Evolutionary conservation across 2,797 vertebrate species (phyloP), one percentile per base, ranked within the genome.

Genomic region (Cryptoprocta ferox): DNA sequence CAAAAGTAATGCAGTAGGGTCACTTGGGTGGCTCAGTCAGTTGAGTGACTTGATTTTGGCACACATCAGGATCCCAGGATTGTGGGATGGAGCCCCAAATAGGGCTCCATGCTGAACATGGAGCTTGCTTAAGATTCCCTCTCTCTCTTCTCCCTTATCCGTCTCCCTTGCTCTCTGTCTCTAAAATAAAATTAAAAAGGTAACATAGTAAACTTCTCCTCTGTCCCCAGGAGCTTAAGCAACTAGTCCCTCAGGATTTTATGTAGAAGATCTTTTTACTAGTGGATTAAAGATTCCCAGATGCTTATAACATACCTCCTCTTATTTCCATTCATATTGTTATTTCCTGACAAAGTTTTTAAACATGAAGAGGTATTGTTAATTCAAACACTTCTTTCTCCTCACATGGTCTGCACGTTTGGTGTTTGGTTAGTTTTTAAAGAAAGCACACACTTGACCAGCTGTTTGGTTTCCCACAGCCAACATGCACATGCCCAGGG

Each of bases 391-490:
- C 13, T 50, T 32, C 18, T 96, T 96, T 87, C 5, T 19, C 15
- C n/a, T 32, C 11, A 21, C 16, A 15, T 35, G 9, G 26, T 37
- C 12, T 94, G 45, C 4, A 21, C 42, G 26, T 48, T 88, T 61
- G 35, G 63, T n/a, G 16, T 61, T 83, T 92, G 50, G 65, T 82
- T 96, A 75, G 81, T 37, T 94, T 96, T 90, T 87, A 89, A 86
- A 90, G 87, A 94, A 56, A 84, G 53, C 84, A 91, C 65, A 87
- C 3, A 68, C 91, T 98, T 93, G 95, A 84, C 97, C 99, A 99
- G 98, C 98, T 98, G 98, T 80, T 98, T 91, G 63, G 18, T 97
- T 99, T 99, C 99, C 98, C 99, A 99, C 81, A 96, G 98, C 96
- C 89, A 86, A 92, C 0, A 0, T 89, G 92, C 98, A 97, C 84